Conservation (phyloP, 2,113 vertebrate genomes). For the Aplodontia rufa region DNA sequence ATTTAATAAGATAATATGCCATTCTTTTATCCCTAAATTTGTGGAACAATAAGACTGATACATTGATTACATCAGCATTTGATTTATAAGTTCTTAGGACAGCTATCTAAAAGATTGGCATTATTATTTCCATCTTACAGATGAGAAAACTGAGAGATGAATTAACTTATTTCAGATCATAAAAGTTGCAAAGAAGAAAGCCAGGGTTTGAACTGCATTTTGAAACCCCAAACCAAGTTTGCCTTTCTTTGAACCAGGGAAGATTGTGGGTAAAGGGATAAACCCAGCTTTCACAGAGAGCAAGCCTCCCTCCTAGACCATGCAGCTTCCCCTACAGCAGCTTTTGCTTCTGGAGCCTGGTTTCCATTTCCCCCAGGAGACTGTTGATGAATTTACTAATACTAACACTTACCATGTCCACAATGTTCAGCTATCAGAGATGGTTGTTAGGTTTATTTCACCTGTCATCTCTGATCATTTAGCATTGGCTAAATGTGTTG, state of each 20-base stretch:
- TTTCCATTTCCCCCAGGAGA: not conserved
- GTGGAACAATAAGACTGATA: not conserved
- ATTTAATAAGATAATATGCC: conserved; percentile 7
- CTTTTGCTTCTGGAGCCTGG: not conserved
- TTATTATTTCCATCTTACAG: not conserved
- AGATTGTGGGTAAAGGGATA: not conserved
- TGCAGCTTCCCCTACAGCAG: not conserved
- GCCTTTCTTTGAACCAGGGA: not conserved
- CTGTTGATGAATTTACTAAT: not conserved
- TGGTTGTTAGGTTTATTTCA: not conserved
- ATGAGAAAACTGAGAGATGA: not conserved
- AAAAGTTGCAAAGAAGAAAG: not conserved
- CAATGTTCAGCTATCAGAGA: not conserved
- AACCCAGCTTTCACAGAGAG: not conserved
- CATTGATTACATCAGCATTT: not conserved
- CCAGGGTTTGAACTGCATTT: not conserved
- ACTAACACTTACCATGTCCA: not conserved
- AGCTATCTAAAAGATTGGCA: not conserved
- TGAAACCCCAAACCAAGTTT: not conserved
- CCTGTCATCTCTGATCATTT: not conserved
- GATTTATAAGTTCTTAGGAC: not conserved
- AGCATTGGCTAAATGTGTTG: not conserved
- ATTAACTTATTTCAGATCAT: not conserved
- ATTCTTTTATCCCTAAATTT: not conserved
- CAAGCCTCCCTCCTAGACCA: not conserved